Evolutionary conservation across 2,888 invertebrate genomes (phyloP).

Genomic region (Buathra laborator): DNA sequence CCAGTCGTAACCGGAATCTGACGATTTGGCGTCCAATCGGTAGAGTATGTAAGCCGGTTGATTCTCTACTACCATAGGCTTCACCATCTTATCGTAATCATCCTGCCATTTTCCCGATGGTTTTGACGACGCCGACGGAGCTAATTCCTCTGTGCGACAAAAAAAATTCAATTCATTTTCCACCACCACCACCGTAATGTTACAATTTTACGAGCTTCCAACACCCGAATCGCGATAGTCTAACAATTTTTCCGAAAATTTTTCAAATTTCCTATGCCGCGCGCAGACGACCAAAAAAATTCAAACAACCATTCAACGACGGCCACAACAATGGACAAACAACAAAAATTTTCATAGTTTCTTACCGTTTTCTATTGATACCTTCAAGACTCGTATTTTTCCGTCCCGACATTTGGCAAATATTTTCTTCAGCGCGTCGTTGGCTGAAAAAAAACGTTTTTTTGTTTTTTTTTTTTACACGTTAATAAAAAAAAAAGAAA

Average conservation of each 20-base stretch:
- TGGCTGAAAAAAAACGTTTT: constrained; percentile 88
- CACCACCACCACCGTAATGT: no score
- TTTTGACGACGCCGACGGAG: constrained; percentile 89
- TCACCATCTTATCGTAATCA: constrained; percentile 92
- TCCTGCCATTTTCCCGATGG: constrained; percentile 93
- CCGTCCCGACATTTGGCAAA: constrained; percentile 94
- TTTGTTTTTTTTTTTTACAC: constrained; percentile 36
- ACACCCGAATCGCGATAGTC: neutral
- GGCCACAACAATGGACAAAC: constrained; percentile 3
- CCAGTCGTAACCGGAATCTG: constrained; percentile 95
- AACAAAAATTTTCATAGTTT: constrained; percentile 55
- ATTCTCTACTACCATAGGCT: constrained; percentile 90
- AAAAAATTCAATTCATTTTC: neutral
- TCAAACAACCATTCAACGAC: neutral
- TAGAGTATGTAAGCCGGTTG: constrained; percentile 95
- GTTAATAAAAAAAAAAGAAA: constrained; percentile 28
- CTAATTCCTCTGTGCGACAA: constrained; percentile 90
- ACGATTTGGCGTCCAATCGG: constrained; percentile 92
- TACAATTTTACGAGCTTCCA: no score
- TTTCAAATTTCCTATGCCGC: neutral
- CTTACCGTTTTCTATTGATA: constrained; percentile 95
- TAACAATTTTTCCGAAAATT: neutral
- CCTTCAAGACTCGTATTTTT: constrained; percentile 92
- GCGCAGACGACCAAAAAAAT: neutral
- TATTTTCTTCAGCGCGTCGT: constrained; percentile 92